Percentiles rank a stretch among this genome's conserved stretches.
Evolutionary conservation across 2,113 vertebrate genomes (phyloP).

Genomic region (Nycticebus coucang): DNA sequence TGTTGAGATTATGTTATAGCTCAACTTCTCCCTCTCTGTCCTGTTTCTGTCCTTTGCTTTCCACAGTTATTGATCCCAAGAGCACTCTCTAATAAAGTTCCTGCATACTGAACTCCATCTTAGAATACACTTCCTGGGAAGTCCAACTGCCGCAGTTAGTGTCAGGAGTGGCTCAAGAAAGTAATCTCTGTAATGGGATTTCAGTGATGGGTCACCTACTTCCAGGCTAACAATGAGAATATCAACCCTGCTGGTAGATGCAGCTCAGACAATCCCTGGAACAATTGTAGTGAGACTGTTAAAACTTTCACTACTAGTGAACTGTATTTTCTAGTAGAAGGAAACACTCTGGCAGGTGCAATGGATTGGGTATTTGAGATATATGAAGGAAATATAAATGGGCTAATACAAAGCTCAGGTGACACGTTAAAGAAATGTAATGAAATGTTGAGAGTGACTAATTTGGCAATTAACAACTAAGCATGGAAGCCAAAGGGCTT

Average conservation of each 20-base stretch:
- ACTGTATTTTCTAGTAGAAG: background rate
- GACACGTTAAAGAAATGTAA: background rate
- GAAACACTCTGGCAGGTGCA: background rate
- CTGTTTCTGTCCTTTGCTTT: background rate
- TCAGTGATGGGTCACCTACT: background rate
- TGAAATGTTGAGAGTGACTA: background rate
- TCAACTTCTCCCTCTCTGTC: background rate
- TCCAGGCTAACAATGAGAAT: background rate
- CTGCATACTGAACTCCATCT: background rate
- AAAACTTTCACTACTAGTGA: background rate
- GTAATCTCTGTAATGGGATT: background rate
- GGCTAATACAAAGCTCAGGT: background rate
- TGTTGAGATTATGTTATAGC: background rate
- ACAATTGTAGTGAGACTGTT: background rate
- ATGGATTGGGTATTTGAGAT: background rate
- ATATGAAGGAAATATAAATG: background rate
- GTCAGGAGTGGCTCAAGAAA: background rate
- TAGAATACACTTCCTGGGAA: background rate
- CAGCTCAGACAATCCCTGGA: background rate
- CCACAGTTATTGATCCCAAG: background rate
- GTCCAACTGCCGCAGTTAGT: background rate
- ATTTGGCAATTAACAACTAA: background rate
- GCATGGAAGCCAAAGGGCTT: background rate
- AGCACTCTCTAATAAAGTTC: background rate
- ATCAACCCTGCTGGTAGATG: background rate